Evolutionary conservation across 2,797 vertebrate genomes (phyloP), one percentile per base, ranked within the genome.

Genomic region (Alcedo atthis): DNA sequence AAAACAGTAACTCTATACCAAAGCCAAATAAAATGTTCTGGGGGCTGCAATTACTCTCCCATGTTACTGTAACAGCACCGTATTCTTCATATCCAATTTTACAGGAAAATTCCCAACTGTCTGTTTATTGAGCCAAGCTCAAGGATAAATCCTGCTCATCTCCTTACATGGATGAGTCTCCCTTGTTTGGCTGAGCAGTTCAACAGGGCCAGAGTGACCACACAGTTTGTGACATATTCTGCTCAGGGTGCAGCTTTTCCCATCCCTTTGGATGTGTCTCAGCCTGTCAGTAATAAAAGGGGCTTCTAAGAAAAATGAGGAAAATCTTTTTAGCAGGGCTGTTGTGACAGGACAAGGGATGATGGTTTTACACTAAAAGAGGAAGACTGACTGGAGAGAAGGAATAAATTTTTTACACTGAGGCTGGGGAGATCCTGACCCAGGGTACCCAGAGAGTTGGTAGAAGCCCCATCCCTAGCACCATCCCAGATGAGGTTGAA

Each of bases 201-300:
- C 3, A 3, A 48, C 42, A 61, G 28, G 83, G 46, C 16, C 66
- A 85, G 61, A 63, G n/a, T 25, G 53, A 67, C 46, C 18, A 7
- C 0, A 1, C 15, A 15, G 45, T 26, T 55, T 24, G 61, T 30
- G 35, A 71, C 62, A 45, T 81, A 66, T 32, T 6, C 51, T 3
- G 35, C 62, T 61, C 62, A 7, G 66, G 32, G 62, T 0, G 0
- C 32, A 64, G 57, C 13, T 68, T 55, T 33, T 42, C 0, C 0
- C 35, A 49, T 40, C 55, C 37, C 51, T 22, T 37, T 26, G 25
- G 12, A 61, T 28, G 35, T 10, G 17, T 28, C 35, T 40, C 33
- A 26, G 37, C 37, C 37, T 42, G 19, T 51, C 53, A 3, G 0
- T 4, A 30, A 37, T 40, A 25, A 11, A n/a, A 28, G 12, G 21